phyloP scores from a whole-genome alignment of 2,888 invertebrate genomes.

The Ptilodon capucinus region DNA sequence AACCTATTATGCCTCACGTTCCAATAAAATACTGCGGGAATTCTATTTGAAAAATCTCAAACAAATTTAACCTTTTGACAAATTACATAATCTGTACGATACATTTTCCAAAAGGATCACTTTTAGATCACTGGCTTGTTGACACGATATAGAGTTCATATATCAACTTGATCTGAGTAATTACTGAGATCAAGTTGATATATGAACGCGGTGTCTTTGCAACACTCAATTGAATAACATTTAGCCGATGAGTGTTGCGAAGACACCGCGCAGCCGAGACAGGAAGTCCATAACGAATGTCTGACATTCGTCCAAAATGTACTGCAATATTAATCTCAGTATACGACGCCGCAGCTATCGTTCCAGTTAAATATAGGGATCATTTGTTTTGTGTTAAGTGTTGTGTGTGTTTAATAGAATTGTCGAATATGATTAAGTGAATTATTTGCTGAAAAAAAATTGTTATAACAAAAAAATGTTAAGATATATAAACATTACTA shows the following conservation, averaged over 20 bases:
- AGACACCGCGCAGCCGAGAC: background rate
- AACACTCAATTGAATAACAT: too few species aligned
- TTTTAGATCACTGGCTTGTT: conserved; percentile 5
- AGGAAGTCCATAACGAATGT: conserved; percentile 18
- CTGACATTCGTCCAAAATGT: conserved; percentile 12
- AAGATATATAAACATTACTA: too few species aligned
- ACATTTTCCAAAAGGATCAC: conserved; percentile 11
- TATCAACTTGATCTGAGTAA: conserved; percentile 15
- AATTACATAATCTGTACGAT: conserved; percentile 8
- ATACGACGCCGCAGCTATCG: conserved; percentile 20
- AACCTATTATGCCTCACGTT: too few species aligned
- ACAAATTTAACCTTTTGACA: conserved; percentile 8
- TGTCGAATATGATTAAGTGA: too few species aligned
- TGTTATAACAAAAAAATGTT: too few species aligned
- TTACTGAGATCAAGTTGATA: too few species aligned
- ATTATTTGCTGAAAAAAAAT: too few species aligned
- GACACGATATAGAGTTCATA: conserved; percentile 13
- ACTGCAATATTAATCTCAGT: conserved; percentile 14
- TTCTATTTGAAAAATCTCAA: background rate
- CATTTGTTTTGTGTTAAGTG: conserved; percentile 26
- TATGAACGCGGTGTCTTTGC: too few species aligned
- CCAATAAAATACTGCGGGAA: too few species aligned
- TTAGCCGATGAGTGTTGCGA: conserved; percentile 5
- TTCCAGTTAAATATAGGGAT: conserved; percentile 19
- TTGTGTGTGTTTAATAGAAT: too few species aligned